Percentiles rank a stretch among this genome's conserved stretches.
Evolutionary conservation across 2,113 vertebrate species (phyloP).

Genomic region (Lanius collurio): DNA sequence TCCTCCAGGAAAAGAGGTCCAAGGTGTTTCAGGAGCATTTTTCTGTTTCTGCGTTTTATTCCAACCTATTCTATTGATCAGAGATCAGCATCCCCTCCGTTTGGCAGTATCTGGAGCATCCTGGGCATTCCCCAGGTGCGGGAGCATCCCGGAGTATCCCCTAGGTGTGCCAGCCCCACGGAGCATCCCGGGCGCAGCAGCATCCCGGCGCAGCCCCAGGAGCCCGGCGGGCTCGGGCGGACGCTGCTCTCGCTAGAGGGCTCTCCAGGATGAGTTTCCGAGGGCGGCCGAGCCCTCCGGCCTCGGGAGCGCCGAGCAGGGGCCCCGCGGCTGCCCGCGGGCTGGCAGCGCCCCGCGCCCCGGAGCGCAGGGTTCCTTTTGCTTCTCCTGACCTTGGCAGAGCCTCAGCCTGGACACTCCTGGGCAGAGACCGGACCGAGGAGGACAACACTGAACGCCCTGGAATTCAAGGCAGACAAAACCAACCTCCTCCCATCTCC

Average conservation of each 20-base stretch:
- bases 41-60: neutral
- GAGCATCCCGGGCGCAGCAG: rapidly evolving
- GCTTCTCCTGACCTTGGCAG: neutral
- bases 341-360: neutral
- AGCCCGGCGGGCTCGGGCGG: neutral
- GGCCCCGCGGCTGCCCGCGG: neutral
- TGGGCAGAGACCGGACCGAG: neutral
- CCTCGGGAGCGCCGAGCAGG: rapidly evolving
- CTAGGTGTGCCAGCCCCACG: neutral
- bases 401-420: neutral
- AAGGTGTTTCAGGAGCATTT: neutral
- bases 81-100: neutral
- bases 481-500: rapidly evolving
- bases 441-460: neutral
- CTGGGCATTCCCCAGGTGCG: neutral
- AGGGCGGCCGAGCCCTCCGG: neutral
- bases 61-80: neutral
- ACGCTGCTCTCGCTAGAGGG: slow-evolving; percentile 12
- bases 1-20: neutral
- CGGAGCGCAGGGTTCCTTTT: neutral
- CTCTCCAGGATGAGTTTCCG: neutral
- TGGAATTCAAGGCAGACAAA: neutral
- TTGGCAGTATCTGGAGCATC: neutral
- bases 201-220: neutral
- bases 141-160: neutral